phyloP scores from a whole-genome alignment of 1,140 invertebrate species.

The Apocrypta bakeri region DNA sequence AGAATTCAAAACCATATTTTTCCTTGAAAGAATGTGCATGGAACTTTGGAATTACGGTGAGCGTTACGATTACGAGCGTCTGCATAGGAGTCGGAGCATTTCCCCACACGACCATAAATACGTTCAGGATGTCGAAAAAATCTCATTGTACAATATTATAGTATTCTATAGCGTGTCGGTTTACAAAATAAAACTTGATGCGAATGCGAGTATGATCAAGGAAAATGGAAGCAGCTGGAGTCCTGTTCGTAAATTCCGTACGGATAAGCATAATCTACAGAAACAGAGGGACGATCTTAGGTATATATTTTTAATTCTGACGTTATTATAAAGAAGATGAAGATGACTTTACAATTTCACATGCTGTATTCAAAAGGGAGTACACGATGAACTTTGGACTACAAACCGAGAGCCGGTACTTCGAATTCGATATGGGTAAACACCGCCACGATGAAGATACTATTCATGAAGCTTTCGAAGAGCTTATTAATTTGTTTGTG shows the following conservation, averaged over 20 bases:
- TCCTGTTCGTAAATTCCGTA: constrained; percentile 47
- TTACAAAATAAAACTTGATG: constrained; percentile 67
- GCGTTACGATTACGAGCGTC: constrained; percentile 52
- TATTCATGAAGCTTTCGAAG: constrained; percentile 65
- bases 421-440: constrained; percentile 32
- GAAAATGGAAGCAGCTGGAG: constrained; percentile 68
- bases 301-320: background rate
- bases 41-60: background rate
- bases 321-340: too few species aligned
- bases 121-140: constrained; percentile 9
- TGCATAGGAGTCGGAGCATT: constrained; percentile 49
- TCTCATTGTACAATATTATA: background rate
- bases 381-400: constrained; percentile 61
- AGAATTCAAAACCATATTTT: background rate
- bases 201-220: constrained; percentile 66
- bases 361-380: background rate
- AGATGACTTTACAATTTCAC: too few species aligned
- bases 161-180: constrained; percentile 64
- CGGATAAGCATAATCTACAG: background rate
- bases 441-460: constrained; percentile 60
- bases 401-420: constrained; percentile 63
- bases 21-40: constrained; percentile 15
- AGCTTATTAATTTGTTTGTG: constrained; percentile 66
- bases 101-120: constrained; percentile 8
- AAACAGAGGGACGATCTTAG: constrained; percentile 23